Conservation (phyloP, 1,140 invertebrate genomes). For the Orchesella cincta region DNA sequence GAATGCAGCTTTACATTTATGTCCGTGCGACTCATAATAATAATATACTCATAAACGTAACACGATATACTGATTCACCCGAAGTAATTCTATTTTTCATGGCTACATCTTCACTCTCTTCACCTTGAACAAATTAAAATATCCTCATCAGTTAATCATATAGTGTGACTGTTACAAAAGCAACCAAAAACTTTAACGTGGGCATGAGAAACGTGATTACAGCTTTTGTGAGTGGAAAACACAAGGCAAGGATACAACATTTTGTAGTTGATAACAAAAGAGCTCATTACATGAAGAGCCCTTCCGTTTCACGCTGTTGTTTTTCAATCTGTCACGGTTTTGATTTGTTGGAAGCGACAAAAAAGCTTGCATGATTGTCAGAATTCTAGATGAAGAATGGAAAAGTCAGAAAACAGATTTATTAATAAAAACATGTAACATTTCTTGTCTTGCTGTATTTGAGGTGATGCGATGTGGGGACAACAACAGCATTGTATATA, state of each 20-base stretch:
- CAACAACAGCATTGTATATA: no score
- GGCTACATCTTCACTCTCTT: constrained; percentile 9
- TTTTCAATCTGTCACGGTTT: constrained; percentile 29
- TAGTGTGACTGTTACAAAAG: neutral
- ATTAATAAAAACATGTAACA: no score
- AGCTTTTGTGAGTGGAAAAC: neutral
- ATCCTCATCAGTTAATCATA: constrained; percentile 14
- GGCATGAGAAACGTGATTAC: constrained; percentile 10
- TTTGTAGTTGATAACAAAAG: constrained; percentile 21
- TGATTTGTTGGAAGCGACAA: constrained; percentile 19
- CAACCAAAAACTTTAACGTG: neutral
- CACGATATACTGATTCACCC: neutral
- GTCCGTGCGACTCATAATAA: no score
- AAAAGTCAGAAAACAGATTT: no score
- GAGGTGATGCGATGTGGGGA: no score
- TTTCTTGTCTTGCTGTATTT: no score
- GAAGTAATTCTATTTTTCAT: neutral
- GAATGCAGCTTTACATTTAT: no score
- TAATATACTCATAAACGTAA: no score
- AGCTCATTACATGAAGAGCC: constrained; percentile 9
- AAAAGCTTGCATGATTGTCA: neutral
- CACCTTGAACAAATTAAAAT: constrained; percentile 21
- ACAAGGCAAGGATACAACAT: no score
- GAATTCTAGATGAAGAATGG: no score
- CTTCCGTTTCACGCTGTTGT: constrained; percentile 21